A percentile compares a stretch with the other conserved stretches of the same genome.
Conservation (phyloP, 2,113 vertebrate genomes). For the Rhombomys opimus region DNA sequence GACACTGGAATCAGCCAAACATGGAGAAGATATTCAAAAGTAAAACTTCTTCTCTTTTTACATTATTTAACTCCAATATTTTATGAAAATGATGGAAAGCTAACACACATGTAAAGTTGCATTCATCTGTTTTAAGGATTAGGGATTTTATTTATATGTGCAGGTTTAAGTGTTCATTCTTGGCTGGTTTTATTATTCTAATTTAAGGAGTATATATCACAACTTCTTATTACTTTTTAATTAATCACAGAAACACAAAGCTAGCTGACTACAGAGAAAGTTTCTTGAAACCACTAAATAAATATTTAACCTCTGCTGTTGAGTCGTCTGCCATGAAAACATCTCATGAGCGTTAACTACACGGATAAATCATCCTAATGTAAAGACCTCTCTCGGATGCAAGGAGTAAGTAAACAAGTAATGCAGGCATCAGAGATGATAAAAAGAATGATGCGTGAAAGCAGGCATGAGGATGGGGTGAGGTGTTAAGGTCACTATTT, state of each 20-base stretch:
- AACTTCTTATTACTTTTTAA: background rate
- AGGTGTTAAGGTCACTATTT: background rate
- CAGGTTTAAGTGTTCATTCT: background rate
- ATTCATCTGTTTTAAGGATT: background rate
- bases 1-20: background rate
- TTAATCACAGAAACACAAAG: constrained; percentile 37
- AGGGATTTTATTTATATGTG: background rate
- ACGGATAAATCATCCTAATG: background rate
- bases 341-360: background rate
- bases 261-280: background rate
- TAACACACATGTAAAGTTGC: background rate
- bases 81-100: background rate
- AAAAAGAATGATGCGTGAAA: rapidly evolving
- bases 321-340: background rate
- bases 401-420: background rate
- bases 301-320: background rate
- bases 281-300: background rate
- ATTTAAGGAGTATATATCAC: background rate
- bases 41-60: background rate
- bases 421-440: background rate
- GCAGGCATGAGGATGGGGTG: background rate
- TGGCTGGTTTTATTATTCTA: constrained; percentile 11
- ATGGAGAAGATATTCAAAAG: background rate
- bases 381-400: background rate
- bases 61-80: background rate